Percentiles rank a stretch among this genome's conserved stretches.
These are phyloP conservation scores for Lordiphosa clarofinis DNA, from an alignment of 1,140 invertebrate genomes.

Conservation along the genomic window DNA sequence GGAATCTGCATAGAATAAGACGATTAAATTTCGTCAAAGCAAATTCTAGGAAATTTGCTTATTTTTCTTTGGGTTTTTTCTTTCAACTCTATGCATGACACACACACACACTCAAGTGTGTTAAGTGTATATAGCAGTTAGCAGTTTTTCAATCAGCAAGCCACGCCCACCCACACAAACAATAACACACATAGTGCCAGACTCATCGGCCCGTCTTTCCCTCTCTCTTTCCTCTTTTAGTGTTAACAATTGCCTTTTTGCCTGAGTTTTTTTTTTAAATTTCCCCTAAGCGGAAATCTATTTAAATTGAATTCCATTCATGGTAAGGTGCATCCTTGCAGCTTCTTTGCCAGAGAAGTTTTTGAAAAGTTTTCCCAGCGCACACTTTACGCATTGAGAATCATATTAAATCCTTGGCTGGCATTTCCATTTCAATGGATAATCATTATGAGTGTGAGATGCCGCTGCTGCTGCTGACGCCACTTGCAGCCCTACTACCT, in stretches of 20 bases:
- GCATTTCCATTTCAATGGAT: conserved; percentile 78
- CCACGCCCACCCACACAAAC: conserved; percentile 20
- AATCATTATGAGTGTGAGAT: conserved; percentile 73
- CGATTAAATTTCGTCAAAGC: no score
- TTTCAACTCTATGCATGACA: conserved; percentile 44
- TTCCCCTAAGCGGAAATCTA: conserved; percentile 79
- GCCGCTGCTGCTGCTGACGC: conserved; percentile 41
- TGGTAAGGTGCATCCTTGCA: conserved; percentile 50
- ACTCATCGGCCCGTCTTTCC: conserved; percentile 8
- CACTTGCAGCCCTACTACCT: conserved; percentile 36
- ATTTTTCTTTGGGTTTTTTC: conserved; percentile 26
- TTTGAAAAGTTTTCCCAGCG: conserved; percentile 56
- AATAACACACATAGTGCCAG: conserved; percentile 11
- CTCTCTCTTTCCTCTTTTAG: conserved; percentile 16
- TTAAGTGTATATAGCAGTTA: conserved; percentile 59
- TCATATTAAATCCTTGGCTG: conserved; percentile 76
- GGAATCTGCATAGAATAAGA: no score
- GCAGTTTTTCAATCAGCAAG: conserved; percentile 74
- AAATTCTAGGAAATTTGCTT: conserved; percentile 21
- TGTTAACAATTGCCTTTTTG: conserved; percentile 64
- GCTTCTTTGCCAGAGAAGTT: conserved; percentile 23
- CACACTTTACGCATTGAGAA: conserved; percentile 61
- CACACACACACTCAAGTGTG: conserved; percentile 40
- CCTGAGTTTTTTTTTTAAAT: conserved; percentile 54
- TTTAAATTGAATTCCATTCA: conserved; percentile 77